Evolutionary conservation across 2,113 vertebrate species (phyloP).

Genomic region (Sterrhoptilus dennistouni): DNA sequence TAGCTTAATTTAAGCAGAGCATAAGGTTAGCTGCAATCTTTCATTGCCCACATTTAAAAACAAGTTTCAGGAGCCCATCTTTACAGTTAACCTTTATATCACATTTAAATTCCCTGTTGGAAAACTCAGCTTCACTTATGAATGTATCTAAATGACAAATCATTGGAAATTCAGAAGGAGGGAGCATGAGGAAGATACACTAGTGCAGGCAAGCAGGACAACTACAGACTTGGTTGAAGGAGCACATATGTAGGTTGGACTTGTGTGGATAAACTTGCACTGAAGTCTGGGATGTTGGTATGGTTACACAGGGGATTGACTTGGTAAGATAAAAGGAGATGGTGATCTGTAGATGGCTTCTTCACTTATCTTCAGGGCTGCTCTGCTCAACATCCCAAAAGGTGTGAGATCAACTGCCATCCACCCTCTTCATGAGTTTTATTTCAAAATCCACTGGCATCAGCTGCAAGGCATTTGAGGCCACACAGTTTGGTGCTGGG

Average conservation of each 20-base stretch:
- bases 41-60: neutral
- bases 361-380: neutral
- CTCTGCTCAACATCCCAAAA: neutral
- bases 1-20: slow-evolving; percentile 1
- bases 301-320: neutral
- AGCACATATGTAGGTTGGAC: accelerated
- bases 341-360: neutral
- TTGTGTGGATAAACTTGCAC: neutral
- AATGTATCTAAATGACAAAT: neutral
- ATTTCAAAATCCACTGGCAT: neutral
- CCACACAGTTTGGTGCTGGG: accelerated
- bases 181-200: neutral
- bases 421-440: accelerated
- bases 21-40: slow-evolving; percentile 33
- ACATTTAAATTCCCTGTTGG: neutral
- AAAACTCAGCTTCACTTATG: neutral
- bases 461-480: accelerated
- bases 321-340: neutral
- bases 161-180: neutral
- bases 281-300: accelerated
- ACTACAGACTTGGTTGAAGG: neutral
- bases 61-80: neutral
- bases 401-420: neutral
- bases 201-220: neutral
- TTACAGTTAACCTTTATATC: neutral